Evolutionary conservation across 2,797 vertebrate genomes (phyloP), one percentile per base, ranked within the genome.

Genomic region (Molossus alvarezi): DNA sequence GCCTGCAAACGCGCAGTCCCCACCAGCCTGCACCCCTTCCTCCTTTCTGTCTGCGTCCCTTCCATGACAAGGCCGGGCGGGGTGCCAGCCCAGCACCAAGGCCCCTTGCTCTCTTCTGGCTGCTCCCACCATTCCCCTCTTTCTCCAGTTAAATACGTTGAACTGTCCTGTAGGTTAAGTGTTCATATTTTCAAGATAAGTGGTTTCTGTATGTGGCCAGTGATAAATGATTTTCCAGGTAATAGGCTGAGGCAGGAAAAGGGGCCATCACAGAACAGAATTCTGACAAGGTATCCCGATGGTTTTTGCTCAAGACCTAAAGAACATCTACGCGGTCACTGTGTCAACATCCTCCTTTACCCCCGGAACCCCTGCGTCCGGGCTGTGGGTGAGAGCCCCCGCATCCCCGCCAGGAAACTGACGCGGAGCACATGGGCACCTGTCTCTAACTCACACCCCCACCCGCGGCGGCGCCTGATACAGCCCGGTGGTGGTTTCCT

Each of bases 191-290:
- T 55, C 69, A 81, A n/a, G 45, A 65, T 17, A 33, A 72, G 12
- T 11, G 33, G 29, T 48, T 71, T 45, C 4, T 8, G 20, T 4
- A 51, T 3, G 13, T 3, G 53, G 33, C 51, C 1, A 17, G 33
- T 81, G 41, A 29, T 5, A 79, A 73, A 62, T 45, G 9, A 6
- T 48, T 90, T 55, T 45, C 73, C 51, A 65, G 95, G 89, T 10
- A 55, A 62, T n/a, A 84, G 13, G 25, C 53, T 12, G 10, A 90
- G 55, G 86, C 20, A 14, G n/a, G 15, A 76, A 88, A 88, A 93
- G 0, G 45, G 10, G 76, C 5, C 14, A 25, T 18, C 29, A 41
- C 4, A 20, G 93, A 58, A 37, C 41, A 79, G 90, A n/a, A 23
- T 33, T 86, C 21, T 41, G 53, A 45, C 23, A 67, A 45, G 45